Evolutionary conservation across 2,797 vertebrate genomes (phyloP), one percentile per base, ranked within the genome.

Genomic region (Mormyrus proboscirostris): DNA sequence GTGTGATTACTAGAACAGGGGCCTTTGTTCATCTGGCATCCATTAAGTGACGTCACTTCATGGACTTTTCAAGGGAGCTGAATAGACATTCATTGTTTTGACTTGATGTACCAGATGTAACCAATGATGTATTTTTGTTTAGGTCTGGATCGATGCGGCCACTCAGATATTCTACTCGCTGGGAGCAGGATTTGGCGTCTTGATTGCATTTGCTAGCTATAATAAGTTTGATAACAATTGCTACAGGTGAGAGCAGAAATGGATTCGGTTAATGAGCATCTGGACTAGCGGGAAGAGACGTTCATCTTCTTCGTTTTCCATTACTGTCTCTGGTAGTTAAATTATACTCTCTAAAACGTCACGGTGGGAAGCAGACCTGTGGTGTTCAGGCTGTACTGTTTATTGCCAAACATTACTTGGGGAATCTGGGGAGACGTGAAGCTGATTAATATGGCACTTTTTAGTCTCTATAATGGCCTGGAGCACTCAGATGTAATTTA

Each of bases 71-170:
- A 73, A 16, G 65, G 25, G 38, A 79, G 47, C 38, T 47, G 38
- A 82, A n/a, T n/a, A 44, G 38, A 82, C 4, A 22, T 19, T 82
- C 76, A 82, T 47, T 82, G 76, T 47, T 14, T 47, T 82, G 19
- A 82, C 76, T 19, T 5, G 8, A 12, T 47, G 38, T 47, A 82
- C 38, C 41, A n/a, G 41, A 5, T 50, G 22, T n/a, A 38, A 33
- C 59, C 69, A 55, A 86, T 7, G 33, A 22, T 44, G 19, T 55
- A 29, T 88, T 73, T 84, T 84, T 55, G 44, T 90, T 47, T 85
- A 98, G 97, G 97, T 98, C 0, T 98, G 97, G 97, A 98, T 98
- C 90, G 97, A 98, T 89, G 97, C 97, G 79, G 97, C 97, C 12
- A 97, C 97, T 38, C 97, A 98, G 94, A 97, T 98, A 92, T 97